Evolutionary conservation across 2,888 invertebrate genomes (phyloP).

Genomic region (Luffia ferchaultella): DNA sequence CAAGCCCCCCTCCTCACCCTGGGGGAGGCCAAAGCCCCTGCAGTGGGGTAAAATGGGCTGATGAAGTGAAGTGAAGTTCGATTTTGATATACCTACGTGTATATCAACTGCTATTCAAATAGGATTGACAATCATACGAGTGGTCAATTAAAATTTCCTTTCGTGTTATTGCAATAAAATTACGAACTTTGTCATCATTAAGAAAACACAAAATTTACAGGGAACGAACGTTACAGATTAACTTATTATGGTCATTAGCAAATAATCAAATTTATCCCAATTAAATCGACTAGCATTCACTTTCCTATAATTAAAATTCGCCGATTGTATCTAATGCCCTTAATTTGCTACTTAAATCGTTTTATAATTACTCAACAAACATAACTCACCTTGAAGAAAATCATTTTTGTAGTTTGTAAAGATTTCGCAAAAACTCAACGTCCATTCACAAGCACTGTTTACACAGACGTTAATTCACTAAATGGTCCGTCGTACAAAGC

Average conservation of each 20-base stretch:
- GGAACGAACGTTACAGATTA: background rate
- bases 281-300: background rate
- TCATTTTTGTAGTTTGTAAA: background rate
- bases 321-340: background rate
- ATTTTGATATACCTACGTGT: no score
- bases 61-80: no score
- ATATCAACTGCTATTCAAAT: no score
- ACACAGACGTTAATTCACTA: background rate
- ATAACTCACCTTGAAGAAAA: background rate
- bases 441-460: background rate
- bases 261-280: background rate
- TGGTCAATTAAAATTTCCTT: background rate
- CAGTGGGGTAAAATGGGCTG: no score
- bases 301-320: background rate
- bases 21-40: no score
- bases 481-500: background rate
- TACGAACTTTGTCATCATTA: background rate
- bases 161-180: background rate
- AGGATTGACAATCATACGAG: no score
- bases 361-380: background rate
- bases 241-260: background rate
- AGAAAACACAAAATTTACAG: background rate
- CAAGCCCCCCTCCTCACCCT: no score
- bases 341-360: background rate
- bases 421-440: background rate